Evolutionary conservation across 2,113 vertebrate genomes (phyloP).

Genomic region (Cisticola juncidis): DNA sequence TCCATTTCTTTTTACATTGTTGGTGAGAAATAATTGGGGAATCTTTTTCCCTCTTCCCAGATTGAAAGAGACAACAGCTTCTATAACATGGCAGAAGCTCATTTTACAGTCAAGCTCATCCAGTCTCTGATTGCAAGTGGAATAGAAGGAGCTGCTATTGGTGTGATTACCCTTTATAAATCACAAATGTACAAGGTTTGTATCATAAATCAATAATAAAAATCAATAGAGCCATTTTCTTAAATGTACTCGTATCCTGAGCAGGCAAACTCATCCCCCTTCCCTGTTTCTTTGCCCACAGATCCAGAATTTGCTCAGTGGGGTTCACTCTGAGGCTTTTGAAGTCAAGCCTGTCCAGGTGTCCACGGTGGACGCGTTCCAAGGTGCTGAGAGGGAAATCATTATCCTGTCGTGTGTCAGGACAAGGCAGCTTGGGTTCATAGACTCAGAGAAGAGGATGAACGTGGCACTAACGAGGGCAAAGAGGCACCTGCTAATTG

Average conservation of each 20-base stretch:
- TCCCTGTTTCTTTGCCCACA: neutral
- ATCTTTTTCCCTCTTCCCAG: constrained; percentile 47
- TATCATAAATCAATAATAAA: neutral
- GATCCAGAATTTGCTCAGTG: constrained; percentile 67
- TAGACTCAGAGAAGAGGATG: constrained; percentile 78
- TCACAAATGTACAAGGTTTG: constrained; percentile 81
- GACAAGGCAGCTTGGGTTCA: constrained; percentile 77
- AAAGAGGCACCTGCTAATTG: constrained; percentile 76
- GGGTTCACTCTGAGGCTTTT: neutral
- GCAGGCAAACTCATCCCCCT: neutral
- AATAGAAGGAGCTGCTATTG: constrained; percentile 66
- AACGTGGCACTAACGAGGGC: constrained; percentile 79
- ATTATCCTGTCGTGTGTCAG: constrained; percentile 79
- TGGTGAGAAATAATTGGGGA: neutral
- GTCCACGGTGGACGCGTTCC: constrained; percentile 82
- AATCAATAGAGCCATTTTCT: neutral
- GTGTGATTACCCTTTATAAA: constrained; percentile 81
- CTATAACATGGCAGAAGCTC: constrained; percentile 76
- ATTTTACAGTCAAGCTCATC: constrained; percentile 78
- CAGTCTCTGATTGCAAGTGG: constrained; percentile 75
- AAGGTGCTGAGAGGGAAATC: constrained; percentile 81
- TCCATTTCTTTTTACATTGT: neutral
- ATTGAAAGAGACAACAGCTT: constrained; percentile 77
- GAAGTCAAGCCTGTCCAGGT: constrained; percentile 70
- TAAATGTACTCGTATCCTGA: neutral